Conservation (phyloP, 2,888 invertebrate genomes). For the Tetranychus truncatus region DNA sequence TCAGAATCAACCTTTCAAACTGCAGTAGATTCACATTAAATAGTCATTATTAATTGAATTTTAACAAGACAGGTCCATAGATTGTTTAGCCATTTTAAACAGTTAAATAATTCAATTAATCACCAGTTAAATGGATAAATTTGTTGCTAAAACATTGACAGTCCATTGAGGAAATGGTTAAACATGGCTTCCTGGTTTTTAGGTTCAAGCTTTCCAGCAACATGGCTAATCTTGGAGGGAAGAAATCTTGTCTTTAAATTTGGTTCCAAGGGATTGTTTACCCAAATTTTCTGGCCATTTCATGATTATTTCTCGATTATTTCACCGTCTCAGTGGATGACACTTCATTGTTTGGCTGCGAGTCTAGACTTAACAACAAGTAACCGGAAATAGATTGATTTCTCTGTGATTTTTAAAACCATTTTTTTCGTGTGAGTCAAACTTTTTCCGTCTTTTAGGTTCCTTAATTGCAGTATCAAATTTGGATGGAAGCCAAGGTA, state of each 20-base stretch:
- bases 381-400: neutral
- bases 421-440: neutral
- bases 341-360: neutral
- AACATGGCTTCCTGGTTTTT: too few species aligned
- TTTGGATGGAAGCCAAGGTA: neutral
- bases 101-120: neutral
- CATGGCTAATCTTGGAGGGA: too few species aligned
- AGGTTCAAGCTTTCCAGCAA: too few species aligned
- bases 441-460: neutral
- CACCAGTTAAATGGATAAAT: too few species aligned
- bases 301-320: neutral
- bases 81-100: neutral
- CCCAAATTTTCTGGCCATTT: too few species aligned
- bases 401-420: neutral
- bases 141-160: too few species aligned
- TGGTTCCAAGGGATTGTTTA: too few species aligned
- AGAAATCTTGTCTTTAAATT: too few species aligned
- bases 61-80: neutral
- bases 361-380: neutral
- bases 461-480: neutral
- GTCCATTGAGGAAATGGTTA: too few species aligned
- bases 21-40: too few species aligned
- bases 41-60: neutral
- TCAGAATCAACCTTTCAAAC: too few species aligned
- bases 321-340: neutral